phyloP scores from a whole-genome alignment of 2,888 invertebrate genomes.

The Sarcophaga caerulescens region DNA sequence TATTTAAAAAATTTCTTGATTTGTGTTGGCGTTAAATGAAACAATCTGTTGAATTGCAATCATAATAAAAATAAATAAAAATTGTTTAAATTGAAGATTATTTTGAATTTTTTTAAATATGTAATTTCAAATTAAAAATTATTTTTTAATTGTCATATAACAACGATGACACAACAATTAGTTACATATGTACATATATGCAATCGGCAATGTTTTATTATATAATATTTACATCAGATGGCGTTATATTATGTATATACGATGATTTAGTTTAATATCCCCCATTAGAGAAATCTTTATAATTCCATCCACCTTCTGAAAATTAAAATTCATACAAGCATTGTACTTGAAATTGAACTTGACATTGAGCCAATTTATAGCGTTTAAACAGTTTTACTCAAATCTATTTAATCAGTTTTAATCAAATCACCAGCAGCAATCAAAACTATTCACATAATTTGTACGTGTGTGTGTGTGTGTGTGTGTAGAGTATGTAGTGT shows the following conservation, averaged over 20 bases:
- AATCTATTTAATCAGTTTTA: constrained; percentile 61
- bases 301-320: not conserved
- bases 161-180: no score
- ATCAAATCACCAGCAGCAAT: constrained; percentile 13
- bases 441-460: constrained; percentile 1
- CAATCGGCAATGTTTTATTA: no score
- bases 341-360: constrained; percentile 74
- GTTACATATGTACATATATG: no score
- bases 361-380: constrained; percentile 72
- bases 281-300: not conserved
- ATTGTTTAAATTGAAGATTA: not conserved
- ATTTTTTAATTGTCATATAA: no score
- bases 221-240: not conserved
- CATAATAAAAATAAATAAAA: constrained; percentile 12
- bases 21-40: constrained; percentile 54
- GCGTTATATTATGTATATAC: not conserved
- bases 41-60: not conserved
- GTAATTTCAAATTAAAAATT: no score
- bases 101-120: no score
- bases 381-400: constrained; percentile 70
- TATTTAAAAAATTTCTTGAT: not conserved
- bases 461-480: not conserved
- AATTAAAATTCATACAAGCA: not conserved
- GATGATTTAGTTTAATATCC: not conserved
- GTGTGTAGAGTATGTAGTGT: constrained; percentile 4